phyloP scores from a whole-genome alignment of 2,888 invertebrate species.

The Cataglyphis altisquamis region DNA sequence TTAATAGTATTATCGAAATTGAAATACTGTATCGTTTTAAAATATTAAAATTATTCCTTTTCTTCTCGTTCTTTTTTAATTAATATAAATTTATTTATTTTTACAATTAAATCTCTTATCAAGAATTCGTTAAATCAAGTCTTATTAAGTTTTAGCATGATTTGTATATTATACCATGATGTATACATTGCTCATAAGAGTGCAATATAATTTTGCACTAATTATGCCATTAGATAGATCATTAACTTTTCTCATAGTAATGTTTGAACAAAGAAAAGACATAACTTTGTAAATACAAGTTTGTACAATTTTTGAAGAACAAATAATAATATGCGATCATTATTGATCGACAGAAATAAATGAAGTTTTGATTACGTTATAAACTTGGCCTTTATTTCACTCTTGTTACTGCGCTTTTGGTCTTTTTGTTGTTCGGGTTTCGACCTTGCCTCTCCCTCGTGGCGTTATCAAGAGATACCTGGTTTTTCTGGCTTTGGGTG shows the following conservation, averaged over 20 bases:
- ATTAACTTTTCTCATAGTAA: constrained; percentile 62
- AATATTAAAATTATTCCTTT: constrained; percentile 14
- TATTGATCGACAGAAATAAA: constrained; percentile 78
- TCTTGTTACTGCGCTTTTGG: constrained; percentile 74
- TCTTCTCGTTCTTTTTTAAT: constrained; percentile 32
- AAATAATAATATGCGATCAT: constrained; percentile 74
- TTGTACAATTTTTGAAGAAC: constrained; percentile 74
- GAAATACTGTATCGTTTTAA: neutral
- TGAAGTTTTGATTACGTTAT: constrained; percentile 77
- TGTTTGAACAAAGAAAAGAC: constrained; percentile 63
- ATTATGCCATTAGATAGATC: constrained; percentile 54
- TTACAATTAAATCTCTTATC: constrained; percentile 32
- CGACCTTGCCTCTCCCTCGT: constrained; percentile 72
- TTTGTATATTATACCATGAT: constrained; percentile 55
- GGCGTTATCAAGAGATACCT: constrained; percentile 77
- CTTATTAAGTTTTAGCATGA: constrained; percentile 44
- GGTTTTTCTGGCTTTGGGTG: constrained; percentile 74
- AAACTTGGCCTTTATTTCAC: constrained; percentile 80
- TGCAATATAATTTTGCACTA: constrained; percentile 47
- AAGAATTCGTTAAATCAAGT: constrained; percentile 48
- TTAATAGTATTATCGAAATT: neutral
- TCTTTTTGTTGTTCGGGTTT: constrained; percentile 74
- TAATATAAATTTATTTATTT: constrained; percentile 41
- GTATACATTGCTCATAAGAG: constrained; percentile 35
- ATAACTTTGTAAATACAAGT: constrained; percentile 75